Evolutionary conservation across 1,140 invertebrate genomes (phyloP).

Genomic region (Anadara kagoshimensis): DNA sequence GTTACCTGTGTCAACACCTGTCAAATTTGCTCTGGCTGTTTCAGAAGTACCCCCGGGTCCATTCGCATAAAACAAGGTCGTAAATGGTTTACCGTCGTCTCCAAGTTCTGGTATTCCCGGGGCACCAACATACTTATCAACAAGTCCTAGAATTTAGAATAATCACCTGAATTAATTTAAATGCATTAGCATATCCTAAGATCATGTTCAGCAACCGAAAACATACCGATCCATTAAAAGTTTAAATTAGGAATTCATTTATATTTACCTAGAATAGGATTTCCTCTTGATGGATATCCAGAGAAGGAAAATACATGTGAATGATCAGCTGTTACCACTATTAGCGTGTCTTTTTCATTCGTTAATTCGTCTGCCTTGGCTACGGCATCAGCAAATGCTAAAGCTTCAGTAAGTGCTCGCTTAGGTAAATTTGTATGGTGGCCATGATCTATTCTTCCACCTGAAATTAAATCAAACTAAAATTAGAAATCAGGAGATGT

Average conservation of each 20-base stretch:
- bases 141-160: slow-evolving; percentile 16
- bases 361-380: slow-evolving; percentile 79
- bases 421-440: slow-evolving; percentile 89
- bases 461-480: slow-evolving; percentile 31
- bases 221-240: too few relatives aligned
- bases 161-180: too few relatives aligned
- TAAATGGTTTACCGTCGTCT: slow-evolving; percentile 67
- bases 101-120: background rate
- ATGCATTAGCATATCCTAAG: too few relatives aligned
- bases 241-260: background rate
- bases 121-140: slow-evolving; percentile 3
- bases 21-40: slow-evolving; percentile 68
- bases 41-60: slow-evolving; percentile 58
- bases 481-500: too few relatives aligned
- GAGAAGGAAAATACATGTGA: slow-evolving; percentile 73
- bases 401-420: slow-evolving; percentile 85
- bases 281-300: slow-evolving; percentile 62
- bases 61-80: slow-evolving; percentile 71
- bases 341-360: slow-evolving; percentile 81
- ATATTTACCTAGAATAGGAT: slow-evolving; percentile 69
- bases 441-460: slow-evolving; percentile 84
- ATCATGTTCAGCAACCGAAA: too few relatives aligned
- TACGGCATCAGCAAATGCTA: slow-evolving; percentile 84
- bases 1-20: slow-evolving; percentile 68
- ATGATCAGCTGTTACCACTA: slow-evolving; percentile 94